These are phyloP conservation scores for Euphydryas editha DNA, from an alignment of 2,888 invertebrate species.

Conservation along the genomic window DNA sequence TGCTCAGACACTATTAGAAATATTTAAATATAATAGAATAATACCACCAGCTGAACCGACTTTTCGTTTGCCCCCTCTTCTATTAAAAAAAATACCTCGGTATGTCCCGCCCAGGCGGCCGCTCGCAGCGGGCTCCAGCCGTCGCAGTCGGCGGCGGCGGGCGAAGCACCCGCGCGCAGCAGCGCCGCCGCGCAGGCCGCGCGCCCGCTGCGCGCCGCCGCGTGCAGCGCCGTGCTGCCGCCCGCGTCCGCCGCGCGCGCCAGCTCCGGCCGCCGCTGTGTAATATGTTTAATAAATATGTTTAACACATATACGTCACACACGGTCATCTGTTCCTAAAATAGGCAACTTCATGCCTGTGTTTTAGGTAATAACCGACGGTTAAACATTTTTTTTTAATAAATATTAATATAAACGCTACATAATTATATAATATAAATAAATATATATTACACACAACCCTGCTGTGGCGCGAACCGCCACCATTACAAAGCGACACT, in stretches of 20 bases:
- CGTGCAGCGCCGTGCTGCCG: constrained; percentile 94
- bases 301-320: neutral
- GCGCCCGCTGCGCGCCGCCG: constrained; percentile 92
- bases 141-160: constrained; percentile 93
- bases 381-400: too few relatives aligned
- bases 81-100: too few relatives aligned
- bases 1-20: too few relatives aligned
- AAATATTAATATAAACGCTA: too few relatives aligned
- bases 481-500: too few relatives aligned
- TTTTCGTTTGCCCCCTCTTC: neutral
- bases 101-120: constrained; percentile 98
- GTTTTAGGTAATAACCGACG: too few relatives aligned
- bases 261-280: constrained; percentile 79
- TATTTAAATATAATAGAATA: too few relatives aligned
- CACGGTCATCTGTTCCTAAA: too few relatives aligned
- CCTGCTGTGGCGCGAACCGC: too few relatives aligned
- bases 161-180: constrained; percentile 87
- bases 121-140: constrained; percentile 96
- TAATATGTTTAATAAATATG: neutral
- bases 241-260: constrained; percentile 88
- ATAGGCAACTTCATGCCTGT: too few relatives aligned
- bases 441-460: too few relatives aligned
- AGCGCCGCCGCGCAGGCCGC: constrained; percentile 88
- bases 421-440: neutral
- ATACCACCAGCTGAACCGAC: neutral